phyloP scores from a whole-genome alignment of 2,113 vertebrate species.

The Protobothrops mucrosquamatus region DNA sequence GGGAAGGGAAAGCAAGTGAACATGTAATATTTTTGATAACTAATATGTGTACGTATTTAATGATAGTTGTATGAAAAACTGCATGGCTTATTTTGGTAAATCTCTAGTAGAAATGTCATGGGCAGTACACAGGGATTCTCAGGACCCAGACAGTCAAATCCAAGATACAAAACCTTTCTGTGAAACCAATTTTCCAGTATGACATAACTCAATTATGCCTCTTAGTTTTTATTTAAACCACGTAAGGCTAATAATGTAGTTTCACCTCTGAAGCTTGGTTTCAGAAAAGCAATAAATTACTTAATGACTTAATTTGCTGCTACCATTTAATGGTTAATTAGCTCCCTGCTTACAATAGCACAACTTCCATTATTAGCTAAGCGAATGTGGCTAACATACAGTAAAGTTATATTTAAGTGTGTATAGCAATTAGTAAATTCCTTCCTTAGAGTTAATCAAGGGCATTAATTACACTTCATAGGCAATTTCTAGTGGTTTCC shows the following conservation, averaged over 20 bases:
- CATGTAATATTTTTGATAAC: background rate
- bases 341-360: background rate
- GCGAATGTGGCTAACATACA: background rate
- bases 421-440: background rate
- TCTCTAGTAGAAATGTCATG: background rate
- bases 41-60: background rate
- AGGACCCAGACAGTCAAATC: background rate
- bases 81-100: background rate
- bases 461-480: background rate
- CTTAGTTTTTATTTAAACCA: background rate
- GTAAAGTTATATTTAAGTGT: background rate
- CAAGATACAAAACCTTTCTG: background rate
- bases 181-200: background rate
- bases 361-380: background rate
- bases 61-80: background rate
- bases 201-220: background rate
- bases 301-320: background rate
- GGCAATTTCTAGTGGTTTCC: background rate
- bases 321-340: background rate
- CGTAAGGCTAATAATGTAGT: background rate
- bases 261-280: background rate
- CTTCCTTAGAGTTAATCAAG: background rate
- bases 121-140: background rate
- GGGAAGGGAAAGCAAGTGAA: background rate
- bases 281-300: background rate